Evolutionary conservation across 2,888 invertebrate species (phyloP).

Genomic region (Erebia epiphron): DNA sequence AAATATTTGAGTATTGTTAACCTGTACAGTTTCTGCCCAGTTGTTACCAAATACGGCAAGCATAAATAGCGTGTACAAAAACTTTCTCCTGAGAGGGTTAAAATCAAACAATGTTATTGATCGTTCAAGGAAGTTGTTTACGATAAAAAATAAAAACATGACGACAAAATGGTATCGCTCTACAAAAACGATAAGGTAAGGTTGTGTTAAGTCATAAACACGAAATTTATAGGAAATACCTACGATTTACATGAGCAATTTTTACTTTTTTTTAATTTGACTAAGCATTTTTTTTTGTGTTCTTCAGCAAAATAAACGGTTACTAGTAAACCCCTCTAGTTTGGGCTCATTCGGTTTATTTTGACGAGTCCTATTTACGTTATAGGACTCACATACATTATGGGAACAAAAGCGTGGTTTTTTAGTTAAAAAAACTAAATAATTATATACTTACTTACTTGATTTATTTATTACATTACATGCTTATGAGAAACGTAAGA

Average conservation of each 20-base stretch:
- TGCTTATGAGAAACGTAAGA: too few species aligned
- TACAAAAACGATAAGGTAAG: constrained; percentile 7
- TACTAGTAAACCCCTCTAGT: too few species aligned
- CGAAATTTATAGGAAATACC: not conserved
- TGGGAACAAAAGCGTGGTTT: too few species aligned
- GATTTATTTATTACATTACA: too few species aligned
- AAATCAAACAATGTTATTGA: constrained; percentile 10
- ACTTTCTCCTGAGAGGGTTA: constrained; percentile 9
- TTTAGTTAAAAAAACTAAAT: too few species aligned
- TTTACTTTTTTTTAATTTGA: not conserved
- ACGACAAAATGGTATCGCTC: constrained; percentile 10
- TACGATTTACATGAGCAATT: not conserved
- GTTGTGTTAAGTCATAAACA: not conserved
- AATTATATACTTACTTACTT: too few species aligned
- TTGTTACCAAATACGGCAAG: constrained; percentile 10
- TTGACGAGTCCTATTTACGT: too few species aligned
- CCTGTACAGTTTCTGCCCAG: constrained; percentile 8
- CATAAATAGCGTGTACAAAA: constrained; percentile 11
- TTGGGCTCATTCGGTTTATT: too few species aligned
- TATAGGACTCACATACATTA: too few species aligned
- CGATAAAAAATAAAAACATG: constrained; percentile 16
- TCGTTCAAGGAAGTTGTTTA: constrained; percentile 15
- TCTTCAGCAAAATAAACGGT: too few species aligned
- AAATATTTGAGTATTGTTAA: not conserved
- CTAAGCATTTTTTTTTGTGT: too few species aligned